phyloP scores from a whole-genome alignment of 1,140 invertebrate genomes.

The Paraescarpia echinospica region DNA sequence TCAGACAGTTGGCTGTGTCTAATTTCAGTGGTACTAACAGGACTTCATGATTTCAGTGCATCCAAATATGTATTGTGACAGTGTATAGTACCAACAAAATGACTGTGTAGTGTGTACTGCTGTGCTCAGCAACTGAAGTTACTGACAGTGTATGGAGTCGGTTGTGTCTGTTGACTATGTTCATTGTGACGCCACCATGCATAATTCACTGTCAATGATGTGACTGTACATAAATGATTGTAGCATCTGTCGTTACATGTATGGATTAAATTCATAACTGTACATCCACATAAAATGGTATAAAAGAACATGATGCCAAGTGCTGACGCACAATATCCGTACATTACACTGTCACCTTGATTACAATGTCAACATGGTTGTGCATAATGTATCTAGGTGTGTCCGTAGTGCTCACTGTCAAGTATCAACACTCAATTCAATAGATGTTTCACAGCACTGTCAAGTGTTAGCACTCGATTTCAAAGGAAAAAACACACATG shows the following conservation, averaged over 20 bases:
- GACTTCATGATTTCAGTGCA: not conserved
- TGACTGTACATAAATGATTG: not conserved
- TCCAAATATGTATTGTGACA: too few species aligned
- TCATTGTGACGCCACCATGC: too few species aligned
- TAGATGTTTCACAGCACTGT: not conserved
- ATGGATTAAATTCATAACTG: not conserved
- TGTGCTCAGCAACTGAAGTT: not conserved
- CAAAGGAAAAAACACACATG: not conserved
- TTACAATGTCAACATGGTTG: not conserved
- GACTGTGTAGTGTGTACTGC: too few species aligned
- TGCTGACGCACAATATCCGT: too few species aligned
- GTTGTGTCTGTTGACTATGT: not conserved
- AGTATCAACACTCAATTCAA: not conserved
- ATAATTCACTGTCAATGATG: not conserved
- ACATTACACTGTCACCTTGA: not conserved
- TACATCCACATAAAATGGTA: not conserved
- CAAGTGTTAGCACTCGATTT: too few species aligned
- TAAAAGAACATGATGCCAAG: too few species aligned
- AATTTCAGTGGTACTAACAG: not conserved
- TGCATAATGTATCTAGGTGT: not conserved
- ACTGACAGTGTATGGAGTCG: not conserved
- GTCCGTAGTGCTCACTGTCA: too few species aligned
- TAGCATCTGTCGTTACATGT: not conserved
- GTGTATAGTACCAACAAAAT: too few species aligned
- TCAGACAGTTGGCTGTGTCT: too few species aligned